Percentiles rank a stretch among this genome's conserved stretches.
Evolutionary conservation across 2,888 invertebrate genomes (phyloP).

Genomic region (Lepidochitona cinerea): DNA sequence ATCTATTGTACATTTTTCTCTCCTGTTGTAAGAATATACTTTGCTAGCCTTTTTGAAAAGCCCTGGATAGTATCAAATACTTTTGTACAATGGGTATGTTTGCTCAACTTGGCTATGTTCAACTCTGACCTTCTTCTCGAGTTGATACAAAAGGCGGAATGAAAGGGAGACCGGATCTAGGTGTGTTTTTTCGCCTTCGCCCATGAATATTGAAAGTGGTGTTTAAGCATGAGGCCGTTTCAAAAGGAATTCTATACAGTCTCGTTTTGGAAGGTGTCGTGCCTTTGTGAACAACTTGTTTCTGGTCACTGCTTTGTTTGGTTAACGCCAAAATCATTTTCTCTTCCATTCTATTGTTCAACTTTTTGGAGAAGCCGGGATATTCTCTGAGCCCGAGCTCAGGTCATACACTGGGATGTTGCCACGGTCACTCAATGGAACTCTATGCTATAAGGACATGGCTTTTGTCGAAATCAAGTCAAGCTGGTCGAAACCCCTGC

Average conservation of each 20-base stretch:
- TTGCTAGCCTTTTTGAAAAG: no score
- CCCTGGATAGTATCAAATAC: neutral
- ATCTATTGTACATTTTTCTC: no score
- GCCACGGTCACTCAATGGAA: no score
- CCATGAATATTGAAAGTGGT: neutral
- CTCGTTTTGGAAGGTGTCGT: neutral
- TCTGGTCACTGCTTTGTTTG: slow-evolving; percentile 3
- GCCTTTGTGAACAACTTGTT: neutral
- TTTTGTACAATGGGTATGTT: neutral
- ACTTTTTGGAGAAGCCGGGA: no score
- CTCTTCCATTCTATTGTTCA: no score
- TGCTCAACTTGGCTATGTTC: neutral
- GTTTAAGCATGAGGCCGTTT: neutral
- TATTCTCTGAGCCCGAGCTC: no score
- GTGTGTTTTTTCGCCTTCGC: neutral
- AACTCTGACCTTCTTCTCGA: slow-evolving; percentile 5
- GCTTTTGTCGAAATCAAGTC: no score
- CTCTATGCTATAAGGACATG: no score
- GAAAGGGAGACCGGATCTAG: neutral
- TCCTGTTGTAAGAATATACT: no score
- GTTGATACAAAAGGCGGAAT: neutral
- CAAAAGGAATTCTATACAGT: neutral
- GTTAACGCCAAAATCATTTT: neutral
- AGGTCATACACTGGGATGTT: no score
- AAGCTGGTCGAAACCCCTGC: neutral